Percentiles rank a stretch among this genome's conserved stretches.
phyloP scores from a whole-genome alignment of 2,888 invertebrate genomes.

The Apotomis betuletana region DNA sequence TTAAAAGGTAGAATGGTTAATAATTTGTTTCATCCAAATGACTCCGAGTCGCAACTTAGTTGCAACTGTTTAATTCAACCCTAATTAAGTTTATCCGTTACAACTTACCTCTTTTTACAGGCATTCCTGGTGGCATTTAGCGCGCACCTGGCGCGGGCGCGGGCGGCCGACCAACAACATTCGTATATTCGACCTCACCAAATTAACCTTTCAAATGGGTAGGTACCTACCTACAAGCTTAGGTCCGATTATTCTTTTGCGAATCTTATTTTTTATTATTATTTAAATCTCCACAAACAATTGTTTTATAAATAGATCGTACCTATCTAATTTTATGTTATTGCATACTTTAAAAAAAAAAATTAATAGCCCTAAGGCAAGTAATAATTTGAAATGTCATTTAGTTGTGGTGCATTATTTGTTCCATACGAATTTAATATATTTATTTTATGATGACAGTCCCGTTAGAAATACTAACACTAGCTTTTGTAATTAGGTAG shows the following conservation, averaged over 20 bases:
- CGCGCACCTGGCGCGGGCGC: conserved; percentile 36
- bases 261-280: neutral
- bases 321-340: neutral
- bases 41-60: conserved; percentile 34
- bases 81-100: conserved; percentile 42
- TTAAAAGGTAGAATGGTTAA: conserved; percentile 33
- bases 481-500: too few relatives aligned
- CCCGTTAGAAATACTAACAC: too few relatives aligned
- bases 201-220: neutral
- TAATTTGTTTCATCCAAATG: conserved; percentile 37
- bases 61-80: conserved; percentile 40
- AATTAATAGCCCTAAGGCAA: too few relatives aligned
- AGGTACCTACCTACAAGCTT: too few relatives aligned
- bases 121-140: conserved; percentile 34
- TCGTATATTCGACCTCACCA: neutral
- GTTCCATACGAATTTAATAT: too few relatives aligned
- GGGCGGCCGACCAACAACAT: conserved; percentile 22
- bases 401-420: too few relatives aligned
- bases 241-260: neutral
- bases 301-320: neutral
- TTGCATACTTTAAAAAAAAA: too few relatives aligned
- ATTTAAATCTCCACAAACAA: neutral
- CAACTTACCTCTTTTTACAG: conserved; percentile 41
- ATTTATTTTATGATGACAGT: too few relatives aligned
- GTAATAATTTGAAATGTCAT: too few relatives aligned